Evolutionary conservation across 1,140 invertebrate species (phyloP).

Genomic region (Drosophila serrata): DNA sequence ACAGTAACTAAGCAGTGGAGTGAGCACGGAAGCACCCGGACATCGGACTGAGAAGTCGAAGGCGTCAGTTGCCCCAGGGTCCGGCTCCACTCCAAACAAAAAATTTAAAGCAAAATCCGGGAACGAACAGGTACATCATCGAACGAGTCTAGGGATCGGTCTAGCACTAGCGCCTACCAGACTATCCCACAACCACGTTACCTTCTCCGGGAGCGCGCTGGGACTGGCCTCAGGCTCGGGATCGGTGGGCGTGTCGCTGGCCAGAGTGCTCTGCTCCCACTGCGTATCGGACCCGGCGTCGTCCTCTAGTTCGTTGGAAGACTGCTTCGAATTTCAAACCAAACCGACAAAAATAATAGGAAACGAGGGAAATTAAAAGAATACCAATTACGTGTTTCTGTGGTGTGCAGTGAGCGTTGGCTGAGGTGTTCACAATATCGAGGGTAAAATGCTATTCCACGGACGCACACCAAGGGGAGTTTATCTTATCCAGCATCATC

Average conservation of each 20-base stretch:
- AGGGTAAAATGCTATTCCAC: conserved; percentile 45
- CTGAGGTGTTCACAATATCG: conserved; percentile 34
- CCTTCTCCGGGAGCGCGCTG: conserved; percentile 48
- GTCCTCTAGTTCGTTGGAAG: conserved; percentile 67
- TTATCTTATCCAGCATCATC: conserved; percentile 22
- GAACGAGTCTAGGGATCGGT: conserved; percentile 9
- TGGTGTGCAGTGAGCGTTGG: conserved; percentile 23
- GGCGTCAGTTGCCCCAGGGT: background rate
- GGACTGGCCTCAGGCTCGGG: conserved; percentile 54
- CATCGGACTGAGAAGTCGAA: background rate
- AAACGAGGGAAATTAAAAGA: conserved; percentile 45
- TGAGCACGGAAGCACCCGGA: background rate
- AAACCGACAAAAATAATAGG: conserved; percentile 41
- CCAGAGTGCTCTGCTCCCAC: conserved; percentile 65
- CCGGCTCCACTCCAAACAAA: conserved; percentile 6
- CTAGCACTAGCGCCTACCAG: conserved; percentile 18
- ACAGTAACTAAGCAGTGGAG: conserved; percentile 18
- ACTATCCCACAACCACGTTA: conserved; percentile 49
- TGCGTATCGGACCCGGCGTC: conserved; percentile 63
- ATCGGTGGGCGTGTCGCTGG: conserved; percentile 73
- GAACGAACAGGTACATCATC: conserved; percentile 31
- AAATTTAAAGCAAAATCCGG: conserved; percentile 18
- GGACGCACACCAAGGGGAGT: conserved; percentile 19
- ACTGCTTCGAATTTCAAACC: conserved; percentile 47
- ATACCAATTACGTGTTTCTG: conserved; percentile 29